A percentile compares a stretch with the other conserved stretches of the same genome.
These are phyloP conservation scores for Zeugodacus cucurbitae DNA, from an alignment of 1,140 invertebrate species.

Conservation along the genomic window DNA sequence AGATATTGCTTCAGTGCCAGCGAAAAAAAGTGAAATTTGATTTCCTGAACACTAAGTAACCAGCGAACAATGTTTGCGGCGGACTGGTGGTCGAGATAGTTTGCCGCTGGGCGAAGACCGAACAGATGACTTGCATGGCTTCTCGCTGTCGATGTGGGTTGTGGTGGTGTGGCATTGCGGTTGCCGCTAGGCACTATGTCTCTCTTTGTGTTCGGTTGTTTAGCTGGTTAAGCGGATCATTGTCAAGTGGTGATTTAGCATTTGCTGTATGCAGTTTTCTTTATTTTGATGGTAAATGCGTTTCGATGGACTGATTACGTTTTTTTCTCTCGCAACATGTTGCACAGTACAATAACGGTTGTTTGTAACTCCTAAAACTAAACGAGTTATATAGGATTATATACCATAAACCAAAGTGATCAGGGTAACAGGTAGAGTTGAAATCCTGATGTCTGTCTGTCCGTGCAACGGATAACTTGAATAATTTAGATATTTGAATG, in stretches of 20 bases:
- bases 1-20: neutral
- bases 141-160: neutral
- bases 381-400: too few species aligned
- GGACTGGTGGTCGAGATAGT: conserved; percentile 12
- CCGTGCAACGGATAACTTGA: too few species aligned
- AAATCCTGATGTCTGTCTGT: too few species aligned
- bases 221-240: conserved; percentile 22
- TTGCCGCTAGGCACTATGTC: neutral
- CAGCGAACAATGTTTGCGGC: conserved; percentile 10
- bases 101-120: neutral
- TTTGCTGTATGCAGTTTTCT: neutral
- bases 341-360: too few species aligned
- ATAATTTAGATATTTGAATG: too few species aligned
- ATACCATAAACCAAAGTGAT: too few species aligned
- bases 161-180: conserved; percentile 8
- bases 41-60: conserved; percentile 12
- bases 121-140: neutral
- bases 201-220: neutral
- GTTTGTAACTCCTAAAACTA: too few species aligned
- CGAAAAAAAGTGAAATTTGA: neutral
- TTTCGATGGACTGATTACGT: neutral
- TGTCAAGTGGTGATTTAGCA: conserved; percentile 13
- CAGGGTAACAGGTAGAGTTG: too few species aligned
- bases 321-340: too few species aligned
- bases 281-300: neutral